Conservation (phyloP, 2,888 invertebrate species). For the Erebia aethiops region DNA sequence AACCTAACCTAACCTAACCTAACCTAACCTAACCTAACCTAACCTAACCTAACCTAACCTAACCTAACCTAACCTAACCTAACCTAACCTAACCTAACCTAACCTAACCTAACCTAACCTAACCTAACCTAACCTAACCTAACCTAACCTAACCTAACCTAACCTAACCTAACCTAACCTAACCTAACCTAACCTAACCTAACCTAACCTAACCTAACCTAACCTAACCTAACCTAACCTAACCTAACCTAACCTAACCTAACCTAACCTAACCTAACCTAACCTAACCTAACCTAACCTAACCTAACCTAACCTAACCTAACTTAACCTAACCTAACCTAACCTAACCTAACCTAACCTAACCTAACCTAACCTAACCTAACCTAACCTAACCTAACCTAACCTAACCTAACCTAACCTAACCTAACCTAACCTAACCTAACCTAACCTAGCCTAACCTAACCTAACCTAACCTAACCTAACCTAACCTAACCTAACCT, state of each 20-base stretch:
- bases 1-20: slow-evolving; percentile 7
- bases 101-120: slow-evolving; percentile 40
- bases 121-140: slow-evolving; percentile 41
- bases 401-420: background rate
- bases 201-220: background rate
- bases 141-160: slow-evolving; percentile 32
- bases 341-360: slow-evolving; percentile 41
- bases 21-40: slow-evolving; percentile 34
- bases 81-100: slow-evolving; percentile 6
- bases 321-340: slow-evolving; percentile 41
- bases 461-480: too few relatives aligned
- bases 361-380: slow-evolving; percentile 39
- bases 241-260: slow-evolving; percentile 19
- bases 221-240: background rate
- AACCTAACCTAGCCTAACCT: too few relatives aligned
- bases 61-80: slow-evolving; percentile 34
- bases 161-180: background rate
- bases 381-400: slow-evolving; percentile 26
- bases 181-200: background rate
- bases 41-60: slow-evolving; percentile 41
- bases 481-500: too few relatives aligned
- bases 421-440: too few relatives aligned
- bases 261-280: slow-evolving; percentile 44
- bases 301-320: slow-evolving; percentile 41
- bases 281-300: slow-evolving; percentile 45